Evolutionary conservation across 1,140 invertebrate species (phyloP).

Genomic region (Odontomachus brunneus): DNA sequence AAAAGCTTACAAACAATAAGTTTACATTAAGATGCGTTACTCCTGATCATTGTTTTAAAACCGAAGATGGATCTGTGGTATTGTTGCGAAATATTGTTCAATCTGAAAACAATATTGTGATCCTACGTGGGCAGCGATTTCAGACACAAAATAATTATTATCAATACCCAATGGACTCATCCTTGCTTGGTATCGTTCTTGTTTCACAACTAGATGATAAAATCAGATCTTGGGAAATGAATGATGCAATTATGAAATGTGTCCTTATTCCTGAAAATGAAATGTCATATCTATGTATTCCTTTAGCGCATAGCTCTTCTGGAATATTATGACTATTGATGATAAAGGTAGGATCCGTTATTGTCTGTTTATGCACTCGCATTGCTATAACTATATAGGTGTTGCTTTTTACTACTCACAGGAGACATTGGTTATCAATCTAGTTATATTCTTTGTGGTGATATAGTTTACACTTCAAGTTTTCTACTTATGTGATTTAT

Average conservation of each 20-base stretch:
- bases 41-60: conserved; percentile 23
- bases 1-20: conserved; percentile 4
- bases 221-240: conserved; percentile 8
- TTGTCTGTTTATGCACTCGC: not conserved
- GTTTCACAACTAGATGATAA: not conserved
- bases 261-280: not conserved
- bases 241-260: conserved; percentile 14
- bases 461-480: too few relatives aligned
- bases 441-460: too few relatives aligned
- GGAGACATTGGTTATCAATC: too few relatives aligned
- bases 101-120: not conserved
- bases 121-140: conserved; percentile 19
- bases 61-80: conserved; percentile 2
- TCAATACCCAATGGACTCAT: conserved; percentile 21
- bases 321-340: not conserved
- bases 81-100: too few relatives aligned
- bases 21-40: conserved; percentile 6
- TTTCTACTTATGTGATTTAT: too few relatives aligned
- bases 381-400: not conserved
- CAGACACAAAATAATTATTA: conserved; percentile 14
- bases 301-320: not conserved
- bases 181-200: not conserved
- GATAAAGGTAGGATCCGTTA: not conserved
- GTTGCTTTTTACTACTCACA: too few relatives aligned
- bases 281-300: not conserved